Percentiles rank a stretch among this genome's conserved stretches.
Evolutionary conservation across 2,888 invertebrate genomes (phyloP).

Genomic region (Drosophila demipolita): DNA sequence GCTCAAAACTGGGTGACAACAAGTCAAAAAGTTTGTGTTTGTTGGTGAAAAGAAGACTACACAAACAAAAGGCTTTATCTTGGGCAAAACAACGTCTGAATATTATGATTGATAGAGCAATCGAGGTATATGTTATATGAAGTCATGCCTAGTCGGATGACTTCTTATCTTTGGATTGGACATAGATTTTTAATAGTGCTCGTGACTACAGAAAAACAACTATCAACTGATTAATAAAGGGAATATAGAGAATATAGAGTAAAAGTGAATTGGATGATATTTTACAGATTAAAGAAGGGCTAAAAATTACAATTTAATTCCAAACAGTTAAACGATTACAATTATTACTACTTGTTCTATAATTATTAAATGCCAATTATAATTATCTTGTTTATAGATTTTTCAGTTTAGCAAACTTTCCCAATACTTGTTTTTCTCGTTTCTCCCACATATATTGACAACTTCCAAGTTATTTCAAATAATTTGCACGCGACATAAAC

Average conservation of each 20-base stretch:
- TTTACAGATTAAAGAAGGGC: neutral
- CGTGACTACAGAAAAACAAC: constrained; percentile 34
- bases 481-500: neutral
- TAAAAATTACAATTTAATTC: neutral
- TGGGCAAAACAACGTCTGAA: constrained; percentile 42
- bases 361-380: neutral
- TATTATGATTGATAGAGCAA: constrained; percentile 39
- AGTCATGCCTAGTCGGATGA: constrained; percentile 48
- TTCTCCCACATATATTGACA: constrained; percentile 9
- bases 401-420: neutral
- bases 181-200: constrained; percentile 49
- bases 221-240: constrained; percentile 36
- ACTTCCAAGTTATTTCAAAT: constrained; percentile 1
- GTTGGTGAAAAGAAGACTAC: constrained; percentile 6
- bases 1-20: constrained; percentile 9
- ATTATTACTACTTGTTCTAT: neutral
- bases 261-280: constrained; percentile 1
- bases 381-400: neutral
- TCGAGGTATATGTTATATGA: constrained; percentile 37
- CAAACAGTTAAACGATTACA: neutral
- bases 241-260: neutral
- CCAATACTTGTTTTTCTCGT: constrained; percentile 17
- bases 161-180: constrained; percentile 51
- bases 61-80: constrained; percentile 44
- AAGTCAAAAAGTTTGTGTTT: constrained; percentile 24